Evolutionary conservation across 1,140 invertebrate species (phyloP), one percentile per base, ranked within the genome.

Genomic region (Antheraea pernyi): DNA sequence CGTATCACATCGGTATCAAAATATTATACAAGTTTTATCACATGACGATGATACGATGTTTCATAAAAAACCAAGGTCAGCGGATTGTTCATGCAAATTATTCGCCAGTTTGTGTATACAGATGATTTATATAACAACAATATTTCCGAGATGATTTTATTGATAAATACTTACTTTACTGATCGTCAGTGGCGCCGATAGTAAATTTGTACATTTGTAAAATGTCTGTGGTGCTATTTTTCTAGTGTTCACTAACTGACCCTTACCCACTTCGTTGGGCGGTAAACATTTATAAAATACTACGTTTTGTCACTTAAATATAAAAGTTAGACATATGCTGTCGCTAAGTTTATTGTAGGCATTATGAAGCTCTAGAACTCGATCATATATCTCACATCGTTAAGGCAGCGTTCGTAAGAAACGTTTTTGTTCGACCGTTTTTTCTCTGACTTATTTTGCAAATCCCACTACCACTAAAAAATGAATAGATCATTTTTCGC

Each of bases 81-180:
- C 65, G 61, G 53, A 39, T 68, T 61, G 66, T 70, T 68, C 66
- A 74, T 74, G 69, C 66, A 68, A 74, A 74, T 70, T 63, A 65
- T 19, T 60, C 61, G 66, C 65, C 30, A 39, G 30, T 68, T 37
- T 68, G 30, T 71, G n/a, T 65, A 46, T 59, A 68, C 36, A 53
- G 4, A 11, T 13, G 11, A 53, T 53, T 16, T 53, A 53, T 53
- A 53, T 13, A 53, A 0, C 10, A 2, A 2, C 10, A 2, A 2
- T 53, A 53, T 53, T 11, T 53, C 46, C 0, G 46, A 53, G 46
- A 53, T 16, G 11, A 53, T 53, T 16, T 16, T 53, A 16, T 16
- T 53, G 46, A 53, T 53, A 53, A 53, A 53, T 53, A 42, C 3
- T 42, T 42, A 53, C 46, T 16, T 53, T 53, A 53, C 11, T 53